Evolutionary conservation across 2,797 vertebrate genomes (phyloP).

Genomic region (Gallirallus australis): DNA sequence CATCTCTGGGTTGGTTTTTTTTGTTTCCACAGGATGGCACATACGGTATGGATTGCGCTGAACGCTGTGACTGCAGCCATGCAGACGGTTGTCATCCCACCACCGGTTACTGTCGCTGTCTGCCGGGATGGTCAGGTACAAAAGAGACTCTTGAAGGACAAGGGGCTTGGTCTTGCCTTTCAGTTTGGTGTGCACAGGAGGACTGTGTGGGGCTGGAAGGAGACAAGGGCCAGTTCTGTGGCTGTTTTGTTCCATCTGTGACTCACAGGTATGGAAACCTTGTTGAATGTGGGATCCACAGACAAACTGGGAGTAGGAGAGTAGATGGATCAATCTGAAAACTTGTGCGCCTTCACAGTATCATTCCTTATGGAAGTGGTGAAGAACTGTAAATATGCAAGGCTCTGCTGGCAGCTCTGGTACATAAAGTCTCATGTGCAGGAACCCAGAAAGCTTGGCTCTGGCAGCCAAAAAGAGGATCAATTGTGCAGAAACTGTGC

Average conservation of each 20-base stretch:
- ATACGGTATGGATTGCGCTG: conserved; percentile 90
- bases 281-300: fast-evolving
- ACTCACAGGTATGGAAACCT: neutral
- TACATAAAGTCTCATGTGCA: neutral
- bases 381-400: neutral
- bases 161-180: neutral
- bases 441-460: neutral
- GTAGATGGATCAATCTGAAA: neutral
- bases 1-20: neutral
- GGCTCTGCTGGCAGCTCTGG: neutral
- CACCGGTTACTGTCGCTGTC: conserved; percentile 92
- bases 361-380: neutral
- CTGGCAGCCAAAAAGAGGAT: neutral
- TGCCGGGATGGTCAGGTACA: conserved; percentile 95
- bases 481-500: neutral
- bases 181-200: neutral
- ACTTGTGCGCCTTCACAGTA: neutral
- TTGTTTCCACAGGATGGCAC: conserved; percentile 86
- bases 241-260: neutral
- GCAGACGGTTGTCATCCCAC: conserved; percentile 93
- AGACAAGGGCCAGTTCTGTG: neutral
- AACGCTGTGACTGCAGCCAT: conserved; percentile 95
- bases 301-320: neutral
- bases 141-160: neutral
- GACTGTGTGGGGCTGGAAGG: neutral